phyloP scores from a whole-genome alignment of 2,797 vertebrate genomes.

The Phrynocephalus guinanensis region DNA sequence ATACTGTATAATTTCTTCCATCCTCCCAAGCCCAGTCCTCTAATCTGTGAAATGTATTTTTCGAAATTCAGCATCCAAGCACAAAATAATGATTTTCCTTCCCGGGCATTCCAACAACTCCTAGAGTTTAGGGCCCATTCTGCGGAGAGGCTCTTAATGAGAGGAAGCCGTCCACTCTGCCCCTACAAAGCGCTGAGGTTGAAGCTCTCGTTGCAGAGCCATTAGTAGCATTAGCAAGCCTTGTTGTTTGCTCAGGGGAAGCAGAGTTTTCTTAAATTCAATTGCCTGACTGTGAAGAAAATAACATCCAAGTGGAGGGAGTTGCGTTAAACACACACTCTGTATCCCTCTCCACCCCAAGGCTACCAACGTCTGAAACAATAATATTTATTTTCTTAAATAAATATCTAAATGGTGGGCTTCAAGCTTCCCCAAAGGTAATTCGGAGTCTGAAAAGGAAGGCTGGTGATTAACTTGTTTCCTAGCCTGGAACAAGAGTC shows the following conservation, averaged over 20 bases:
- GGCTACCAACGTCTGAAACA: conserved; percentile 67
- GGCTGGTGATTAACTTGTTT: conserved; percentile 32
- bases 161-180: conserved; percentile 60
- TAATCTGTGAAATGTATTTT: conserved; percentile 54
- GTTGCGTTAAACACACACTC: conserved; percentile 74
- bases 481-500: conserved; percentile 49
- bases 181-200: conserved; percentile 63
- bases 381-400: conserved; percentile 77
- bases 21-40: conserved; percentile 59
- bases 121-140: conserved; percentile 64
- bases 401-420: conserved; percentile 66
- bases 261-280: conserved; percentile 76
- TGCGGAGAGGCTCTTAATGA: conserved; percentile 62
- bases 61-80: conserved; percentile 58
- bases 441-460: not conserved
- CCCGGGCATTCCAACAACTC: conserved; percentile 59
- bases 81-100: conserved; percentile 47
- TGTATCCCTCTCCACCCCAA: conserved; percentile 52
- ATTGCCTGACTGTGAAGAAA: conserved; percentile 76
- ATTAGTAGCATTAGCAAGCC: conserved; percentile 47
- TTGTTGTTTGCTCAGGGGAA: conserved; percentile 64
- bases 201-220: conserved; percentile 69
- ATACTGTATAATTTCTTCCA: not conserved
- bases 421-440: conserved; percentile 36
- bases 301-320: conserved; percentile 70